Percentiles rank a stretch among this genome's conserved stretches.
phyloP scores from a whole-genome alignment of 2,888 invertebrate species.

The Diadromus collaris region DNA sequence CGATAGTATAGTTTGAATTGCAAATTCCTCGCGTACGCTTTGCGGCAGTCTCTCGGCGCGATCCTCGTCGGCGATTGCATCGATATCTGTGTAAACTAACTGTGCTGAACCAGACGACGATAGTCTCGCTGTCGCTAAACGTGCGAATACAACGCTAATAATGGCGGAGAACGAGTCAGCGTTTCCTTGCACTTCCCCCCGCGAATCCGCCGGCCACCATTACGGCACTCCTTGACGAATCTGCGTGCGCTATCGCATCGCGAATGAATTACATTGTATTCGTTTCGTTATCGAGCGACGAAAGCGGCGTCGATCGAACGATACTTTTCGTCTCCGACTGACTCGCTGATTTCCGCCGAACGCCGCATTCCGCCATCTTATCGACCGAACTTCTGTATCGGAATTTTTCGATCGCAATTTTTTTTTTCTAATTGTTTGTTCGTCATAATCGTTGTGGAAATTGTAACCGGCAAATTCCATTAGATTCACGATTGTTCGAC shows the following conservation, averaged over 20 bases:
- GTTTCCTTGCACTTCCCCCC: constrained; percentile 38
- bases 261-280: constrained; percentile 4
- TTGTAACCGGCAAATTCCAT: not conserved
- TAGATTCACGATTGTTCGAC: not conserved
- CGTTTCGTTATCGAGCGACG: not conserved
- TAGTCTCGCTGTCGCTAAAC: constrained; percentile 25
- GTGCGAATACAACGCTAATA: constrained; percentile 42
- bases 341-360: not conserved
- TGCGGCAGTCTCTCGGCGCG: not conserved
- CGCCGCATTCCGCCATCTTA: constrained; percentile 54
- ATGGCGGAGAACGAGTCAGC: constrained; percentile 55
- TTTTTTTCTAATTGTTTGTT: constrained; percentile 3
- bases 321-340: not conserved
- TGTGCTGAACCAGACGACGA: not conserved
- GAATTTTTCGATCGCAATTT: constrained; percentile 28
- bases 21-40: constrained; percentile 1
- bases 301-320: not conserved
- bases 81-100: constrained; percentile 2
- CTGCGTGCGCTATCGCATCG: not conserved
- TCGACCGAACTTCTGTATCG: constrained; percentile 33
- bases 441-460: constrained; percentile 21
- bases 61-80: not conserved
- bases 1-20: constrained; percentile 23
- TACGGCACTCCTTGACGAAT: constrained; percentile 35
- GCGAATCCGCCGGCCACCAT: constrained; percentile 35